A percentile compares a stretch with the other conserved stretches of the same genome.
These are phyloP conservation scores for Pseudococcus longispinus DNA, from an alignment of 2,888 invertebrate genomes.

Conservation along the genomic window DNA sequence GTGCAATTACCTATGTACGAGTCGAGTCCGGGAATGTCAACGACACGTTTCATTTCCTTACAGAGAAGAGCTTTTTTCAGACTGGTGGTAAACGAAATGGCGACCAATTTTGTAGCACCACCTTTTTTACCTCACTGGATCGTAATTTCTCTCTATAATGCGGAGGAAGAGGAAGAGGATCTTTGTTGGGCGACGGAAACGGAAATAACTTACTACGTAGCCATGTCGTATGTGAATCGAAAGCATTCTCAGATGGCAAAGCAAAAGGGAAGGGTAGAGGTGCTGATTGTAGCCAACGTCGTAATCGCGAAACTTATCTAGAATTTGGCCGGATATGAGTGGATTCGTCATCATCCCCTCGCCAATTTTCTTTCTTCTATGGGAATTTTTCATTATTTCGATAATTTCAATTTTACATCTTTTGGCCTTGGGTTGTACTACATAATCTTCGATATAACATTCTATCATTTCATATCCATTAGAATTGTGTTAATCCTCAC, in stretches of 20 bases:
- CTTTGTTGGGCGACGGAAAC: not conserved
- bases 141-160: not conserved
- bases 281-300: too few species aligned
- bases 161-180: not conserved
- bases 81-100: not conserved
- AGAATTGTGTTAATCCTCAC: too few species aligned
- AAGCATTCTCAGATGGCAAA: not conserved
- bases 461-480: too few species aligned
- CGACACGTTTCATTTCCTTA: not conserved
- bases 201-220: slow-evolving; percentile 1
- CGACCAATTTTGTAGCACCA: not conserved
- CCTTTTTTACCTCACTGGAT: not conserved
- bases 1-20: slow-evolving; percentile 10
- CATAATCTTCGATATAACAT: too few species aligned
- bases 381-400: too few species aligned
- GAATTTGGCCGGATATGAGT: not conserved
- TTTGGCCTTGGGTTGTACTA: too few species aligned
- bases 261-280: too few species aligned
- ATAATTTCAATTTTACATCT: too few species aligned
- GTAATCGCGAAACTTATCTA: not conserved
- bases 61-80: not conserved
- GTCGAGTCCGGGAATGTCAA: not conserved
- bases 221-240: not conserved
- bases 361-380: too few species aligned
- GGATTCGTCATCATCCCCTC: not conserved